phyloP scores from a whole-genome alignment of 2,113 vertebrate genomes.

The Neogale vison region DNA sequence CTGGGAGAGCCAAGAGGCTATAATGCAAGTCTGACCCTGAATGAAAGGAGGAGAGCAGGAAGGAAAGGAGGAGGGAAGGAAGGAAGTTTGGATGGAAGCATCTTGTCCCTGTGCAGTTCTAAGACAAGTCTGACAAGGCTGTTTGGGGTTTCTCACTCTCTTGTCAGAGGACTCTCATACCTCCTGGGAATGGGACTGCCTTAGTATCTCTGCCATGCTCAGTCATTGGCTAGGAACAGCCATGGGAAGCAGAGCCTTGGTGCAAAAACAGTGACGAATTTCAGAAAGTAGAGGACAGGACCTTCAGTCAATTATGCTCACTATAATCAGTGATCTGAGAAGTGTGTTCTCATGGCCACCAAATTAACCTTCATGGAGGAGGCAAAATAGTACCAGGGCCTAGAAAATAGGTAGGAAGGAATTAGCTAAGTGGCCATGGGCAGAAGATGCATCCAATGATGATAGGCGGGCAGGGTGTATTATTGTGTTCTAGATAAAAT shows the following conservation, averaged over 20 bases:
- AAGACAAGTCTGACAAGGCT: background rate
- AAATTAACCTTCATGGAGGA: background rate
- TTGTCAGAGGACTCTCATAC: background rate
- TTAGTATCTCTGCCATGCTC: background rate
- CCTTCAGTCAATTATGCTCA: background rate
- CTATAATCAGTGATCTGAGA: background rate
- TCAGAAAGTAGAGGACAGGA: background rate
- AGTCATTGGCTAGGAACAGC: background rate
- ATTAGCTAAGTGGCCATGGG: background rate
- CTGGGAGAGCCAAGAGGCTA: background rate
- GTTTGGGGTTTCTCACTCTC: background rate
- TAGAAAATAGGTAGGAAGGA: background rate
- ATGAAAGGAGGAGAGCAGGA: background rate
- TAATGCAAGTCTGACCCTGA: background rate
- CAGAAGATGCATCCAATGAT: constrained; percentile 3
- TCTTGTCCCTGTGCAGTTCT: background rate
- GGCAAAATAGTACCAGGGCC: background rate
- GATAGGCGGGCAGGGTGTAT: background rate
- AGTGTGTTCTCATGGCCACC: background rate
- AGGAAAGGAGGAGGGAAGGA: background rate
- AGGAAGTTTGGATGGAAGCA: background rate
- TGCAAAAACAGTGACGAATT: background rate
- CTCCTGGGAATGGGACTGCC: background rate
- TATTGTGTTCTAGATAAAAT: constrained; percentile 14
- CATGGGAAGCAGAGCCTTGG: background rate